These are phyloP conservation scores for Norana najaformis DNA, from an alignment of 2,888 invertebrate species.

Conservation along the genomic window DNA sequence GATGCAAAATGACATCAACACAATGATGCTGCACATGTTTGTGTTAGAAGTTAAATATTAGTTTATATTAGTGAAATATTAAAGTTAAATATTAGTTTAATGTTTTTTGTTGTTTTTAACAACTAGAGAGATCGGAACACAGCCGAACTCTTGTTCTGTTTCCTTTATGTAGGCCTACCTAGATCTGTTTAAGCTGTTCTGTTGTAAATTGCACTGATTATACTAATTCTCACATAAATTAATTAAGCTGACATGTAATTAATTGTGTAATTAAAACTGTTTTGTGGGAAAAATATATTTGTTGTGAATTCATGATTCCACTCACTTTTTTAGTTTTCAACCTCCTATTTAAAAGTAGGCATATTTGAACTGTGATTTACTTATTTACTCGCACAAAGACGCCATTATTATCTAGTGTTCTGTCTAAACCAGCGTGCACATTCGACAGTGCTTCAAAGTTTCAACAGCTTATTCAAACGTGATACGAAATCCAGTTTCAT, in stretches of 20 bases:
- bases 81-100: neutral
- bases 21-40: too few species aligned
- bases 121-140: too few species aligned
- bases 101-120: neutral
- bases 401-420: too few species aligned
- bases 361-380: too few species aligned
- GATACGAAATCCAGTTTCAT: too few species aligned
- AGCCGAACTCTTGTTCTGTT: too few species aligned
- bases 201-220: neutral
- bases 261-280: conserved; percentile 6
- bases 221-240: neutral
- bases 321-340: neutral
- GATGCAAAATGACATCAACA: neutral
- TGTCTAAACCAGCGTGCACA: too few species aligned
- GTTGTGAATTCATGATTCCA: neutral
- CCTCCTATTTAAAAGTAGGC: neutral
- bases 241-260: neutral
- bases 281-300: neutral
- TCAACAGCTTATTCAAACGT: too few species aligned
- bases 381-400: too few species aligned
- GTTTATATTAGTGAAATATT: neutral
- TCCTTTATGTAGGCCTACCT: neutral
- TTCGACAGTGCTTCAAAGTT: too few species aligned
- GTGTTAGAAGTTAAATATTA: too few species aligned
- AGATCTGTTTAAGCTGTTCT: neutral